Base-by-base conservation (phyloP, 2,797 vertebrate species). In the Danionella dracula region DNA sequence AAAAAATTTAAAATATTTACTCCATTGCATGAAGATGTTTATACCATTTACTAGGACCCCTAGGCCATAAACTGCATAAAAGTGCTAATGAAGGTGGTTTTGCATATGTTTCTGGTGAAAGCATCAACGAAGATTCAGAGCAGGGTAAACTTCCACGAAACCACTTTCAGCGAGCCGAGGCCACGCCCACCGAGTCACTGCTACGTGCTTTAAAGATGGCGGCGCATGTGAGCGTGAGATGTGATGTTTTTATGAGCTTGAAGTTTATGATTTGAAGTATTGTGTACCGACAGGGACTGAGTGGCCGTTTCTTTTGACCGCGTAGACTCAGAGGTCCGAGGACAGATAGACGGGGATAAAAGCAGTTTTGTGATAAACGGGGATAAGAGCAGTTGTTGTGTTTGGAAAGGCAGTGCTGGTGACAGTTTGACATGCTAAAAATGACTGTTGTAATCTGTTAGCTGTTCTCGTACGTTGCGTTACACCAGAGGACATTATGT, bases 191-290 rank as follows among this genome's bases (percentile, higher is more conserved):
- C 9, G 63, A 29, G 51, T 66, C 63, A 56, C 7, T 12, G 2
- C 34, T 64, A 67, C 71, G 73, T 68, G 50, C 51, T 42, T 69
- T 63, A 66, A 79, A 77, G 67, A 77, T 79, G 75, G 78, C 70
- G 67, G 58, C 48, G 35, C n/a, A 8, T 40, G 55, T 60, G 19
- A 12, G 19, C 45, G 31, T 45, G 16, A 62, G 38, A 58, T 57
- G 44, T 56, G 65, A n/a, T 70, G 67, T 58, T 49, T 51, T 71
- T 27, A 45, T 51, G 46, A 27, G 49, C 31, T 8, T 29, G 11
- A 56, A 57, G 15, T 20, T 59, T 50, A 32, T 41, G 6, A 37
- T 10, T 23, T 27, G 31, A 65, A 42, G 46, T 19, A 4, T 12
- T 23, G 42, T 35, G 34, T 60, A 21, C 37, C 57, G 32, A 4